phyloP scores from a whole-genome alignment of 2,888 invertebrate species.

The Cephalotes varians region DNA sequence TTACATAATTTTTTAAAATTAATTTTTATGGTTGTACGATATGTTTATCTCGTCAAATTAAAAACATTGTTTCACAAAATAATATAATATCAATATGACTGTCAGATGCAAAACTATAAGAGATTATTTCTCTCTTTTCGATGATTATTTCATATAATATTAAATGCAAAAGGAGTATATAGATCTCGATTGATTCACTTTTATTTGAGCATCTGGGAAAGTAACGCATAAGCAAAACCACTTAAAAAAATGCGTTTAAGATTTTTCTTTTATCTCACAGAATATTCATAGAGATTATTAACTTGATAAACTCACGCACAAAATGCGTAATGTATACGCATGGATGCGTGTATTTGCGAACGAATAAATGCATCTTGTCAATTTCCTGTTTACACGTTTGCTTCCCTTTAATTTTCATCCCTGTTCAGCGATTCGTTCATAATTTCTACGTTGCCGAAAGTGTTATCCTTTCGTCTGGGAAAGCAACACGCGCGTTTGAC shows the following conservation, averaged over 20 bases:
- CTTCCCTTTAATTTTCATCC: not conserved
- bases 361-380: not conserved
- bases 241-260: not conserved
- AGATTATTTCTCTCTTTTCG: not conserved
- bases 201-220: not conserved
- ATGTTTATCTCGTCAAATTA: not conserved
- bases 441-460: conserved; percentile 42
- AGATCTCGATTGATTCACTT: not conserved
- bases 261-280: not conserved
- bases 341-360: too few relatives aligned
- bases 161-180: not conserved
- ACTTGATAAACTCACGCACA: not conserved
- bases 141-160: not conserved
- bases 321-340: too few relatives aligned
- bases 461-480: conserved; percentile 70
- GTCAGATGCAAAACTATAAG: not conserved
- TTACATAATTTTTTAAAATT: conserved; percentile 1
- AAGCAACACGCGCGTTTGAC: conserved; percentile 72
- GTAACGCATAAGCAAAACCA: not conserved
- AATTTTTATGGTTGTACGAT: not conserved
- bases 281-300: not conserved
- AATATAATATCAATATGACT: not conserved
- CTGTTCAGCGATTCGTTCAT: conserved; percentile 33
- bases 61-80: not conserved
- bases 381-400: conserved; percentile 1